Conservation (phyloP, 2,888 invertebrate species). For the Ormyrus rosae region DNA sequence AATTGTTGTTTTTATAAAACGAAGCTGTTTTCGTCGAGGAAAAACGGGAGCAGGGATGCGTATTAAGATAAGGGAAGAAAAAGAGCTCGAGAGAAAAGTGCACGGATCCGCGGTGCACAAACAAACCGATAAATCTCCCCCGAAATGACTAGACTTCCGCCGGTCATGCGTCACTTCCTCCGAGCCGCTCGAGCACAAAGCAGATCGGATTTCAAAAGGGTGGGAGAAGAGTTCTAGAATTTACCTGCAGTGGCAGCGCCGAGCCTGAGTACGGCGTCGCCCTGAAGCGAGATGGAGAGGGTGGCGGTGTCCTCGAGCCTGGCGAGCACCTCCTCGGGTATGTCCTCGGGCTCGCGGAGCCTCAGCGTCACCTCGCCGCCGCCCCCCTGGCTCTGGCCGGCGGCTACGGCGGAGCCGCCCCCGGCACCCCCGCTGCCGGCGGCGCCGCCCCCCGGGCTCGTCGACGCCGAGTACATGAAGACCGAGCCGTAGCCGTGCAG, state of each 20-base stretch:
- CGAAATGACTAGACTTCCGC: slow-evolving; percentile 30
- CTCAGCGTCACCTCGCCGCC: slow-evolving; percentile 73
- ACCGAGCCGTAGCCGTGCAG: slow-evolving; percentile 75
- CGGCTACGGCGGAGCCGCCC: slow-evolving; percentile 67
- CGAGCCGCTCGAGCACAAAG: neutral
- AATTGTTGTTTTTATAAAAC: neutral
- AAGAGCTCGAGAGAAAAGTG: neutral
- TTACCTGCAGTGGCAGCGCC: slow-evolving; percentile 73
- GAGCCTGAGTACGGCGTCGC: slow-evolving; percentile 74
- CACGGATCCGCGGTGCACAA: slow-evolving; percentile 15
- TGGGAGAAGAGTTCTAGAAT: slow-evolving; percentile 13
- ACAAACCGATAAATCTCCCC: slow-evolving; percentile 53
- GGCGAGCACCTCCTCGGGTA: slow-evolving; percentile 74
- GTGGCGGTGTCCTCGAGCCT: slow-evolving; percentile 75
- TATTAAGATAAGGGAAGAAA: slow-evolving; percentile 5
- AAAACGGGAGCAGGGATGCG: slow-evolving; percentile 12
- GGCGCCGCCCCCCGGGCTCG: slow-evolving; percentile 72
- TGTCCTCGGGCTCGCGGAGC: slow-evolving; percentile 75
- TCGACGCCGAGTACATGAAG: slow-evolving; percentile 75
- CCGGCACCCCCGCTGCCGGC: slow-evolving; percentile 71
- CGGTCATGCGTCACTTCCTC: slow-evolving; percentile 23
- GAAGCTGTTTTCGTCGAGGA: neutral
- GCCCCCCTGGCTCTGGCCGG: slow-evolving; percentile 69
- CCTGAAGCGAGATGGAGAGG: slow-evolving; percentile 73
- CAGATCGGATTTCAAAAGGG: no score